Evolutionary conservation across 2,113 vertebrate species (phyloP).

Genomic region (Lagopus leucura): DNA sequence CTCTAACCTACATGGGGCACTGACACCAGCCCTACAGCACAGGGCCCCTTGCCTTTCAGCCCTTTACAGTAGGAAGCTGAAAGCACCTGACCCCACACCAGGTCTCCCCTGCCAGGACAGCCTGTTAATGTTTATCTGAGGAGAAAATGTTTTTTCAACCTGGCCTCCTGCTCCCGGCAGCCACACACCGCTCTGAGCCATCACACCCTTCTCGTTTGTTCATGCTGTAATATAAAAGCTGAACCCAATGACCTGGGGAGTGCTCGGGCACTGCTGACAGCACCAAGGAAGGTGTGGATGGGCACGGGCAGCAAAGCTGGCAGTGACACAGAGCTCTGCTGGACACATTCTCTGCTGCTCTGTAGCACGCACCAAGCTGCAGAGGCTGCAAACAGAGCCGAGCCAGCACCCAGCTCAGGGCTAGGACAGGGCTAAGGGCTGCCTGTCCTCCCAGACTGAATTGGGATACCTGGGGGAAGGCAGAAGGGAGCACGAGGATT

Average conservation of each 20-base stretch:
- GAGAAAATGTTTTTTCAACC: neutral
- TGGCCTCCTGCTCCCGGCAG: neutral
- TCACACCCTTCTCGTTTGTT: neutral
- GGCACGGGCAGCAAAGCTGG: neutral
- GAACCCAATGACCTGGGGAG: neutral
- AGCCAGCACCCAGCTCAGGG: neutral
- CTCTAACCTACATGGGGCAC: accelerated
- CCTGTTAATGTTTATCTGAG: constrained; percentile 34
- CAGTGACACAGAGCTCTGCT: neutral
- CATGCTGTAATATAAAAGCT: neutral
- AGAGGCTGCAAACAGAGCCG: neutral
- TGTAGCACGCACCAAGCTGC: neutral
- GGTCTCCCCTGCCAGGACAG: neutral
- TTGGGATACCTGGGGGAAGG: neutral
- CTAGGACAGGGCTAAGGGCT: neutral
- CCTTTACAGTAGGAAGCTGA: neutral
- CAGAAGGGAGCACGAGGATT: neutral
- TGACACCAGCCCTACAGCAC: accelerated
- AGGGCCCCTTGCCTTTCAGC: neutral
- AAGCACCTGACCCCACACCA: neutral
- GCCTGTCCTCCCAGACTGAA: neutral
- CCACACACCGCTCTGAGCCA: neutral
- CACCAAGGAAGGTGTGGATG: neutral
- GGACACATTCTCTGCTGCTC: neutral
- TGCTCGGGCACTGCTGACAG: neutral